A percentile compares a stretch with the other conserved stretches of the same genome.
Conservation (phyloP, 2,797 vertebrate genomes). For the Basileuterus tristriatus region DNA sequence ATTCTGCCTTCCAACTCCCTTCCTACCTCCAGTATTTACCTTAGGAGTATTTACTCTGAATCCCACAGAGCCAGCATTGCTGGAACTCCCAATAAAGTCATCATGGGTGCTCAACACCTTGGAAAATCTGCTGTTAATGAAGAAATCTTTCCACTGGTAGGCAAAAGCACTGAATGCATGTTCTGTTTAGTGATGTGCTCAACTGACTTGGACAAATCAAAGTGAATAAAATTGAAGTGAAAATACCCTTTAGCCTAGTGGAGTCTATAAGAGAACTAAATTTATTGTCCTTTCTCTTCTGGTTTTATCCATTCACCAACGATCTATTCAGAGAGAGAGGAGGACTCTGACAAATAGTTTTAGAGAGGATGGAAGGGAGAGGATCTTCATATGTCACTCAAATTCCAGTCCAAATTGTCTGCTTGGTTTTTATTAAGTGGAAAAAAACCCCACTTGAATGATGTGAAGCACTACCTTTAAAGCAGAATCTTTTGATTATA, state of each 20-base stretch:
- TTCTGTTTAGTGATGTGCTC: not conserved
- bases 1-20: not conserved
- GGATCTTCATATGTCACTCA: not conserved
- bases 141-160: not conserved
- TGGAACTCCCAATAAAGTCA: not conserved
- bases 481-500: not conserved
- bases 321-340: not conserved
- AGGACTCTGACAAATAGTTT: not conserved
- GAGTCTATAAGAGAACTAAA: not conserved
- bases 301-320: not conserved
- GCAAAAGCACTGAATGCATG: not conserved
- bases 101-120: not conserved
- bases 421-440: not conserved
- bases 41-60: not conserved
- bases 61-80: not conserved
- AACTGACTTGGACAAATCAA: not conserved
- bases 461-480: not conserved
- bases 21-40: not conserved
- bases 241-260: not conserved
- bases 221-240: not conserved
- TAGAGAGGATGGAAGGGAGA: not conserved
- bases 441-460: not conserved
- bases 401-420: not conserved
- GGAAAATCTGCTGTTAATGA: not conserved
- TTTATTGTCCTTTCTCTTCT: conserved; percentile 10